These are phyloP conservation scores for Propithecus deckenii DNA, from an alignment of 2,797 vertebrate species.

Conservation along the genomic window DNA sequence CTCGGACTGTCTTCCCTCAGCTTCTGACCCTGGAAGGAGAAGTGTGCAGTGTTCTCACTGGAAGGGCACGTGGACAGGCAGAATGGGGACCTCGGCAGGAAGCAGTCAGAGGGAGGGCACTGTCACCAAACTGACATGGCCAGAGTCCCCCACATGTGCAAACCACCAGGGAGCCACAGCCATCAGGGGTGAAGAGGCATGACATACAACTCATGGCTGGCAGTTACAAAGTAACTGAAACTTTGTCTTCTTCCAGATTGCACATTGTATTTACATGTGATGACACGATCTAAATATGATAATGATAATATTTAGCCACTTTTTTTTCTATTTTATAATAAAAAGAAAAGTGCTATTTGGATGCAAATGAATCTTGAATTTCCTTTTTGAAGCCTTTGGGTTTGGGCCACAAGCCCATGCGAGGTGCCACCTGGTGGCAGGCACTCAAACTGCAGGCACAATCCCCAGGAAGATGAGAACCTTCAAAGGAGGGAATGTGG, in stretches of 20 bases:
- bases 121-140: not conserved
- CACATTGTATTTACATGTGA: not conserved
- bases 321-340: not conserved
- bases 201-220: fast-evolving
- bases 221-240: not conserved
- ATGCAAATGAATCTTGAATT: not conserved
- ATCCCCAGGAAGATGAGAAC: not conserved
- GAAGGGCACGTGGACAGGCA: not conserved
- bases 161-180: not conserved
- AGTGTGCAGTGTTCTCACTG: fast-evolving
- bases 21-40: not conserved
- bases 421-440: not conserved
- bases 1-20: not conserved
- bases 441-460: not conserved
- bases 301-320: not conserved
- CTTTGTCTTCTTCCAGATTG: not conserved
- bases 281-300: not conserved
- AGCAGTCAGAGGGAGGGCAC: not conserved
- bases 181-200: too few species aligned
- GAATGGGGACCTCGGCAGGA: not conserved
- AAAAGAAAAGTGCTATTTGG: not conserved
- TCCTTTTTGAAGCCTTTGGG: not conserved
- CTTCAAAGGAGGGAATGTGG: not conserved
- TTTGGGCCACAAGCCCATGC: not conserved
- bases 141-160: not conserved